These are phyloP conservation scores for Labrus mixtus DNA, from an alignment of 2,113 vertebrate genomes.

Conservation along the genomic window DNA sequence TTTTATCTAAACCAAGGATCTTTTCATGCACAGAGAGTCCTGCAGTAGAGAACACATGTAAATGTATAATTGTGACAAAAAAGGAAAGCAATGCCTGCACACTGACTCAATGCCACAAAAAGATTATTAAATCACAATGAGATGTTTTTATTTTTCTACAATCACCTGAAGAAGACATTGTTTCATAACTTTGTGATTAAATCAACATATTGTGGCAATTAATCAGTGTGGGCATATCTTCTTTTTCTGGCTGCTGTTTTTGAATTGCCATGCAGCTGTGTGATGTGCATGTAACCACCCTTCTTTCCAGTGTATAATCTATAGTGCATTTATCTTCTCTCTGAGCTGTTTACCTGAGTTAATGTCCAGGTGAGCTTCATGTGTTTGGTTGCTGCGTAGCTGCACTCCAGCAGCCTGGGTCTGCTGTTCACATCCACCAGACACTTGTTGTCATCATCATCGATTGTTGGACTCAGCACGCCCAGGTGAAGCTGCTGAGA, in stretches of 20 bases:
- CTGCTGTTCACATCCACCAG: constrained; percentile 96
- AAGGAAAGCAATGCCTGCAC: no score
- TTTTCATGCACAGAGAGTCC: not conserved
- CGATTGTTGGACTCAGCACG: constrained; percentile 92
- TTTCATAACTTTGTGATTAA: no score
- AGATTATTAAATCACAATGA: no score
- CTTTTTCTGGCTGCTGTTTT: no score
- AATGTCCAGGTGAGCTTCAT: constrained; percentile 98
- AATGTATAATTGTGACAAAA: not conserved
- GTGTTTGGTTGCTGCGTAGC: constrained; percentile 93
- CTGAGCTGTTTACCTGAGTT: constrained; percentile 86
- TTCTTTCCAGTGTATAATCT: no score
- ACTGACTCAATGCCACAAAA: no score
- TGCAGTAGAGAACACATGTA: not conserved
- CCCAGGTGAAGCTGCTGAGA: constrained; percentile 93
- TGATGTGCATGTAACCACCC: no score
- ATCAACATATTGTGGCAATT: no score
- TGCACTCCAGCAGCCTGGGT: constrained; percentile 95
- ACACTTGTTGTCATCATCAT: constrained; percentile 96
- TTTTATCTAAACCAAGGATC: not conserved
- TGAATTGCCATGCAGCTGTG: no score
- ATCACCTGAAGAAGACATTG: no score
- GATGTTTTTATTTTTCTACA: no score
- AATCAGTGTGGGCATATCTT: no score
- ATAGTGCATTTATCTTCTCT: not conserved